phyloP scores from a whole-genome alignment of 53 echinoderm and acorn worm genomes.

The Mesocentrotus franciscanus region DNA sequence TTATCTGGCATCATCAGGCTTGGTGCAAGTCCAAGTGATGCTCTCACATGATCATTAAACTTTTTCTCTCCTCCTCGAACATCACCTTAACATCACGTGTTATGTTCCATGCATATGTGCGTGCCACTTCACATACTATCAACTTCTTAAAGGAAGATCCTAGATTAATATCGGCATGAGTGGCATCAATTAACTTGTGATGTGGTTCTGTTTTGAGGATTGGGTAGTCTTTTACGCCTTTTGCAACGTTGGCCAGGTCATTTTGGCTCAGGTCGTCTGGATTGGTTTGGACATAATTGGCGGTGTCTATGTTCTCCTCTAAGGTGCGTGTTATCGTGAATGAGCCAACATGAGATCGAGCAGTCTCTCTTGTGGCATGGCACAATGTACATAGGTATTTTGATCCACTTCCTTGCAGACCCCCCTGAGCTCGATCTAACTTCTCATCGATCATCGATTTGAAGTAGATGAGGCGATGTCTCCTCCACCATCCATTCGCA shows the following conservation, averaged over 20 bases:
- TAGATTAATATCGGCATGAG: conserved; percentile 17
- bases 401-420: conserved; percentile 40
- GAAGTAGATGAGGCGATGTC: not conserved
- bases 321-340: not conserved
- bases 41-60: conserved; percentile 54
- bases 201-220: not conserved
- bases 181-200: not conserved
- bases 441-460: conserved; percentile 30
- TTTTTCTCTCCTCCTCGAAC: conserved; percentile 60
- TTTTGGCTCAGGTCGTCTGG: not conserved
- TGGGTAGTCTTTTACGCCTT: not conserved
- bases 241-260: not conserved
- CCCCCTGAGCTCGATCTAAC: not conserved
- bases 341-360: not conserved
- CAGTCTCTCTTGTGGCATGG: conserved; percentile 24
- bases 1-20: conserved; percentile 76
- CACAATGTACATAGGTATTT: not conserved
- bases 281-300: not conserved
- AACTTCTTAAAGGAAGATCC: conserved; percentile 2
- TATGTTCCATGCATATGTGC: conserved; percentile 49
- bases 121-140: not conserved
- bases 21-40: conserved; percentile 48
- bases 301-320: not conserved
- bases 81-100: conserved; percentile 53
- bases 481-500: not conserved